phyloP scores from a whole-genome alignment of 2,888 invertebrate genomes.

The Tenthredo amoena region DNA sequence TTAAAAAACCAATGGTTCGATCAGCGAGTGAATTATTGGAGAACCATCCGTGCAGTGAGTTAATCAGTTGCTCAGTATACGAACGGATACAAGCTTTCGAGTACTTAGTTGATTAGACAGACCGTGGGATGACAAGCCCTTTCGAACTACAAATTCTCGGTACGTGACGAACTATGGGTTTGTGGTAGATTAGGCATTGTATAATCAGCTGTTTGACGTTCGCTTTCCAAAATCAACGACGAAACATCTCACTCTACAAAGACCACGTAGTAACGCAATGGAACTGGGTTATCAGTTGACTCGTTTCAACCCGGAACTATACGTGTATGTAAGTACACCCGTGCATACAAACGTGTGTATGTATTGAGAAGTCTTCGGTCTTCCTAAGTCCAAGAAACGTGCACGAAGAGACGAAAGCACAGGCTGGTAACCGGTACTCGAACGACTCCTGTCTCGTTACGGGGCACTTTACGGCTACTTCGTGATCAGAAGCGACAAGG shows the following conservation, averaged over 20 bases:
- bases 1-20: neutral
- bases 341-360: neutral
- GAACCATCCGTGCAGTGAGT: neutral
- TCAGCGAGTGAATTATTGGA: neutral
- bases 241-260: neutral
- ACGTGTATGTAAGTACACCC: neutral
- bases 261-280: neutral
- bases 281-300: neutral
- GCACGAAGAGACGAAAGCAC: neutral
- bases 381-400: constrained; percentile 3
- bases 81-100: neutral
- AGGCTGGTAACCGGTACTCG: constrained; percentile 16
- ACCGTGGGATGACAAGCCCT: neutral
- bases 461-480: constrained; percentile 36
- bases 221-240: neutral
- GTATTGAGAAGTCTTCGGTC: neutral
- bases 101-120: neutral
- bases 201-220: neutral
- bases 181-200: neutral
- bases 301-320: neutral
- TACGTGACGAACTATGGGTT: neutral
- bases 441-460: constrained; percentile 9
- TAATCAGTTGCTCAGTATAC: neutral
- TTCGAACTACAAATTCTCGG: neutral
- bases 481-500: constrained; percentile 42